phyloP scores from a whole-genome alignment of 2,797 vertebrate genomes.

The Telmatherina bonti region DNA sequence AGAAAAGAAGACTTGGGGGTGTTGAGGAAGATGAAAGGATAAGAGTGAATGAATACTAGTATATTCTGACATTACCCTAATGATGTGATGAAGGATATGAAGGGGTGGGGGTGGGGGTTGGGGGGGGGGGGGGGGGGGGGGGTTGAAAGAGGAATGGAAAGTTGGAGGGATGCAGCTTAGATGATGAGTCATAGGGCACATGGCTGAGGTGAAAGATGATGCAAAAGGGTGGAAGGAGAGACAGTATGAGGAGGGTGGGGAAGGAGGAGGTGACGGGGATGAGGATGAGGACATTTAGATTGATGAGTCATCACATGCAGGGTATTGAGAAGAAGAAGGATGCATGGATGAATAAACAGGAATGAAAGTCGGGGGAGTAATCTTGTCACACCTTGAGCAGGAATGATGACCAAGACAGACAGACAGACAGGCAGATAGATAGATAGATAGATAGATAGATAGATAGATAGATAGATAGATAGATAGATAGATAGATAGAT shows the following conservation, averaged over 20 bases:
- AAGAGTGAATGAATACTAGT: conserved; percentile 37
- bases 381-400: conserved; percentile 47
- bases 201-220: conserved; percentile 38
- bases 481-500: neutral
- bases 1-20: conserved; percentile 19
- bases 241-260: conserved; percentile 9
- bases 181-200: conserved; percentile 51
- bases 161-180: conserved; percentile 36
- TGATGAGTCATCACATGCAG: conserved; percentile 64
- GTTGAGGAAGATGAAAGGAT: conserved; percentile 37
- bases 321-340: conserved; percentile 28
- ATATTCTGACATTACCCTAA: conserved; percentile 50
- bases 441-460: neutral
- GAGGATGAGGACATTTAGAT: conserved; percentile 52
- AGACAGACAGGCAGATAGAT: neutral
- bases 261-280: conserved; percentile 33
- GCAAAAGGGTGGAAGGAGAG: conserved; percentile 28
- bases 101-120: too few relatives aligned
- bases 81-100: conserved; percentile 30
- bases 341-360: conserved; percentile 44
- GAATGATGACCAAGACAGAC: conserved; percentile 28
- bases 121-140: too few relatives aligned
- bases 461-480: neutral
- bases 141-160: conserved; percentile 34
- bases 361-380: conserved; percentile 45